phyloP scores from a whole-genome alignment of 2,797 vertebrate species.

The Cottoperca gobio region DNA sequence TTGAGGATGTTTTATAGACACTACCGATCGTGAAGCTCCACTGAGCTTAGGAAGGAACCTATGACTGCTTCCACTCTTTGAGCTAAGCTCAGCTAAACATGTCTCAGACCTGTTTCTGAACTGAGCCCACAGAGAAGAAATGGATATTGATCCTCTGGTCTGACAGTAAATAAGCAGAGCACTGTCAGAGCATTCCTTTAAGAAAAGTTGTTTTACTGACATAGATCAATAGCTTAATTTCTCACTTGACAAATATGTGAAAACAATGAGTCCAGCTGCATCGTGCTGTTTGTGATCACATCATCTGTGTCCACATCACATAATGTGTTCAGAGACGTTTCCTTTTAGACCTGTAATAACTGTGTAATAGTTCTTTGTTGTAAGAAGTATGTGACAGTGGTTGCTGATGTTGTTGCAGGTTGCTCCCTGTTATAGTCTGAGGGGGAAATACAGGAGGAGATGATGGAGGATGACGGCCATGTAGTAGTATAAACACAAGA shows the following conservation, averaged over 20 bases:
- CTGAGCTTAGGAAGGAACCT: slow-evolving; percentile 9
- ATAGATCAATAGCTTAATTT: slow-evolving; percentile 27
- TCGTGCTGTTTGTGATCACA: not conserved
- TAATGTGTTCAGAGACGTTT: not conserved
- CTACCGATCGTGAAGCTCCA: not conserved
- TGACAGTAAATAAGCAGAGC: slow-evolving; percentile 32
- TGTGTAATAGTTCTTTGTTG: not conserved
- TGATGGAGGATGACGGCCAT: not conserved
- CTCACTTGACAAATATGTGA: slow-evolving; percentile 17
- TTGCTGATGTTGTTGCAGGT: not conserved
- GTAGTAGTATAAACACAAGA: not conserved
- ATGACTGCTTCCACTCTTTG: slow-evolving; percentile 12
- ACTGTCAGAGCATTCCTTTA: slow-evolving; percentile 13
- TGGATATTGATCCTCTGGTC: slow-evolving; percentile 49
- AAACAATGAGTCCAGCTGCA: not conserved
- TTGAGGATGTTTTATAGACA: slow-evolving; percentile 3
- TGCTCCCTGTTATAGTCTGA: not conserved
- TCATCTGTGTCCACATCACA: not conserved
- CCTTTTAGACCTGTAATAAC: not conserved
- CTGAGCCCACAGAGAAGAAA: slow-evolving; percentile 29
- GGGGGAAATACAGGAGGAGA: not conserved
- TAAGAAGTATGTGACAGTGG: not conserved
- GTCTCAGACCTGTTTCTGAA: slow-evolving; percentile 38
- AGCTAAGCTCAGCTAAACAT: slow-evolving; percentile 35
- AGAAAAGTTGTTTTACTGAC: slow-evolving; percentile 15